Evolutionary conservation across 2,113 vertebrate genomes (phyloP), one percentile per base, ranked within the genome.

Genomic region (Rhinichthys klamathensis): DNA sequence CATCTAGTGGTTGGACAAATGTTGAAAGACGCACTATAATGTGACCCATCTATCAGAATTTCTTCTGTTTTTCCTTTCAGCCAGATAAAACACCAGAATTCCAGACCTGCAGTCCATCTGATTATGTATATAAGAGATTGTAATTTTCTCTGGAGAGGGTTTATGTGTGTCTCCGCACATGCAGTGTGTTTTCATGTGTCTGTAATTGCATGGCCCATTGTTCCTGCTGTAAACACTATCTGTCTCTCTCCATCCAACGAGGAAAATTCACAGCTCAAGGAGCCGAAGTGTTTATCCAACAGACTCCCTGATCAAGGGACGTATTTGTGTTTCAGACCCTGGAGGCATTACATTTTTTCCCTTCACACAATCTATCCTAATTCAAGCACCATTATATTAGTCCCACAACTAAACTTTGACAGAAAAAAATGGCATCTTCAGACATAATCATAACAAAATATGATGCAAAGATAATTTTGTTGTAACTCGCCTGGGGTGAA

Each of bases 201-300:
- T 85, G 56, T 41, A 72, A 80, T 65, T 79, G 72, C 6, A 87
- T 10, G 75, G 65, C 23, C 60, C 79, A 83, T 85, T 87, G 79
- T 80, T 60, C 10, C 27, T 65, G 44, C 83, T 79, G 27, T 87
- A 87, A 85, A 87, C 83, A 89, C 87, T 38, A 82, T 73, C 85
- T 58, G 73, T 54, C 80, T 86, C 63, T 27, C 73, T 63, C 83
- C 35, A n/a, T 69, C 67, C 56, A 38, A 74, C 0, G 5, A 49
- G 79, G 69, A 82, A 67, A 86, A 80, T 58, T 9, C 11, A 21
- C 73, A 79, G 49, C 25, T 25, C 61, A 12, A 38, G 80, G 69
- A 56, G 44, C 60, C 3, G 0, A 38, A 38, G 77, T 82, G 82
- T 86, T 86, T 86, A 82, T 86, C 76, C 84, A 86, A 84, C 72